phyloP scores from a whole-genome alignment of 2,797 vertebrate species.

The Pipistrellus nathusii region DNA sequence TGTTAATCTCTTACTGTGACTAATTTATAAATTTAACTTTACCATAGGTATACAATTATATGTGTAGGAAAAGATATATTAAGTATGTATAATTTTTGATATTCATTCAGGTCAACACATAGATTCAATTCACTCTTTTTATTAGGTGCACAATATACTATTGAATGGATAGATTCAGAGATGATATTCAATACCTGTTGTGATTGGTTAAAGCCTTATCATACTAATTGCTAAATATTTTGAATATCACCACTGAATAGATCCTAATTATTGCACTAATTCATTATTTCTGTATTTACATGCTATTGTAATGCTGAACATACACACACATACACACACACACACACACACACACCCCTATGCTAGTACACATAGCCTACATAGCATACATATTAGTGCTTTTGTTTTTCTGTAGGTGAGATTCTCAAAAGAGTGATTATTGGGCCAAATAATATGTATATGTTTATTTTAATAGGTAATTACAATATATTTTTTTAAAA shows the following conservation, averaged over 20 bases:
- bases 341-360: neutral
- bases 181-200: neutral
- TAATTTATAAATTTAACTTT: neutral
- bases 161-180: neutral
- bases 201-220: neutral
- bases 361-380: neutral
- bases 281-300: neutral
- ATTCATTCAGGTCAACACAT: neutral
- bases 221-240: neutral
- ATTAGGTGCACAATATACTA: neutral
- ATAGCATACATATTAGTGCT: neutral
- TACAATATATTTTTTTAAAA: neutral
- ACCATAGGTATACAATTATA: neutral
- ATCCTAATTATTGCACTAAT: neutral
- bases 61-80: neutral
- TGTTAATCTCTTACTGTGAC: neutral
- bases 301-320: neutral
- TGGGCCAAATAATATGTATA: neutral
- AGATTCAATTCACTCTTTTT: neutral
- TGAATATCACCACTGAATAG: neutral
- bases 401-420: neutral
- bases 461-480: neutral
- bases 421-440: neutral
- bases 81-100: neutral
- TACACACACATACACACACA: neutral